phyloP scores from a whole-genome alignment of 2,888 invertebrate species.

The Apantesis nais region DNA sequence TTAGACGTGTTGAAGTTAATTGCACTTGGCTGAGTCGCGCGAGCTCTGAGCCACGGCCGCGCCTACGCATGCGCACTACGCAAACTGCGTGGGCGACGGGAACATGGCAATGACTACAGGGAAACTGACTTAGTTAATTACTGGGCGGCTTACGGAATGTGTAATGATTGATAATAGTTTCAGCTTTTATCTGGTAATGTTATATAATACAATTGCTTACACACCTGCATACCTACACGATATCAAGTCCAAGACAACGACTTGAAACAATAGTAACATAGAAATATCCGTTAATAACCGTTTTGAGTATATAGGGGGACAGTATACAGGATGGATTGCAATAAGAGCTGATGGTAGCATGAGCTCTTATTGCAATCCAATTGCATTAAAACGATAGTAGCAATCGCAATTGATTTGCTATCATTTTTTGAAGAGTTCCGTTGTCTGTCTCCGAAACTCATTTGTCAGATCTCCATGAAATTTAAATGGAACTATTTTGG shows the following conservation, averaged over 20 bases:
- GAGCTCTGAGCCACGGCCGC: not conserved
- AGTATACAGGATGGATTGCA: too few species aligned
- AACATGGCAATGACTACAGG: not conserved
- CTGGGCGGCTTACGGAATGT: not conserved
- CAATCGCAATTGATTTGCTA: too few species aligned
- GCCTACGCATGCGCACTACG: conserved; percentile 34
- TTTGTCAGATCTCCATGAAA: too few species aligned
- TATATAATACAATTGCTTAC: not conserved
- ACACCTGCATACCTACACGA: not conserved
- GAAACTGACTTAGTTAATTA: conserved; percentile 24
- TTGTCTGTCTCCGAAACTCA: too few species aligned
- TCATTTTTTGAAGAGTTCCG: too few species aligned
- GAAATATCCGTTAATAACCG: too few species aligned
- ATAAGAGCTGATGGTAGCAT: too few species aligned
- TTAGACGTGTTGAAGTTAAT: conserved; percentile 37
- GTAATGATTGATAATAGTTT: conserved; percentile 11
- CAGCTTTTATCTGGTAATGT: not conserved
- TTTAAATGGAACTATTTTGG: too few species aligned
- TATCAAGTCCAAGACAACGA: not conserved
- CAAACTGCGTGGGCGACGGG: conserved; percentile 37
- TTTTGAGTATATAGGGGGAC: too few species aligned
- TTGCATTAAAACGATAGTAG: too few species aligned
- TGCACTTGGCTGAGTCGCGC: conserved; percentile 23
- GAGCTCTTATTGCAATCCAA: too few species aligned
- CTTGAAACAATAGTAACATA: too few species aligned